Evolutionary conservation across 2,113 vertebrate species (phyloP).

Genomic region (Mastomys natalensis): DNA sequence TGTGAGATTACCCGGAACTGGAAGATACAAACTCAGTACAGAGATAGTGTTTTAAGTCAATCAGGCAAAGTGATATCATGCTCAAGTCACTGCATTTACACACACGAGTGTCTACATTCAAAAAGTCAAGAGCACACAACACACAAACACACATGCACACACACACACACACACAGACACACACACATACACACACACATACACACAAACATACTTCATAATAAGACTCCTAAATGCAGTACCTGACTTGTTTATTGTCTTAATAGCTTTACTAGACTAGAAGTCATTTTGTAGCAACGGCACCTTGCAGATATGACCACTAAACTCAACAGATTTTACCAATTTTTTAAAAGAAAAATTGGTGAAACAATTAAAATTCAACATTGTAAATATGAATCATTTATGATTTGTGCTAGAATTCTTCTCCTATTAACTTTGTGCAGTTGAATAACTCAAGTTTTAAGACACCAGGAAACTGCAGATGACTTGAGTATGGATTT

Average conservation of each 20-base stretch:
- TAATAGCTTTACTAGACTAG: neutral
- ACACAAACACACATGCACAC: neutral
- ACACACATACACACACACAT: too few relatives aligned
- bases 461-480: slow-evolving; percentile 29
- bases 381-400: neutral
- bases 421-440: slow-evolving; percentile 50
- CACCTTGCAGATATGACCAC: neutral
- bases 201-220: neutral
- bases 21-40: rapidly evolving
- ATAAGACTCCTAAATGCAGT: neutral
- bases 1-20: too few relatives aligned
- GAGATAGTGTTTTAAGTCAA: neutral
- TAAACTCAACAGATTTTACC: neutral
- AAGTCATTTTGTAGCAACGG: slow-evolving; percentile 28
- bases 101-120: neutral
- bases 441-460: slow-evolving; percentile 23
- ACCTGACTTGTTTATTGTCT: neutral
- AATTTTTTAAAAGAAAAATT: neutral
- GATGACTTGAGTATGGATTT: neutral
- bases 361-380: neutral
- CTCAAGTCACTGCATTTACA: neutral
- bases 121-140: neutral
- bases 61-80: neutral
- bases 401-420: neutral
- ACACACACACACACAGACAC: too few relatives aligned